These are phyloP conservation scores for Yponomeuta plumbellus DNA, from an alignment of 2,888 invertebrate species.

Conservation along the genomic window DNA sequence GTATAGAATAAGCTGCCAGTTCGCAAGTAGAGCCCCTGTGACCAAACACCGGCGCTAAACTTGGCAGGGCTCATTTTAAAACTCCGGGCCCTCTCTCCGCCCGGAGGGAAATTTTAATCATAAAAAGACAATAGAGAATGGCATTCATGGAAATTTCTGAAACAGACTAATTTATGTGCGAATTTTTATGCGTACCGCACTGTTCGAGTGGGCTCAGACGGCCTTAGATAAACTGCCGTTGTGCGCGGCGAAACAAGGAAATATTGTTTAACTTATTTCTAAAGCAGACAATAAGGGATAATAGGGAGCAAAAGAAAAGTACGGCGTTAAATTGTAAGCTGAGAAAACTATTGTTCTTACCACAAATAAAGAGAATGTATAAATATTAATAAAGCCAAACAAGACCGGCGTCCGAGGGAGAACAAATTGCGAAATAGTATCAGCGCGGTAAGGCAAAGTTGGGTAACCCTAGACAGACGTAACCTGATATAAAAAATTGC, in stretches of 20 bases:
- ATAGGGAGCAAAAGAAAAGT: background rate
- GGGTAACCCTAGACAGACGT: constrained; percentile 32
- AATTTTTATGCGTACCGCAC: constrained; percentile 33
- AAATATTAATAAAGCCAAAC: constrained; percentile 1
- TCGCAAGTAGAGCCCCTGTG: constrained; percentile 19
- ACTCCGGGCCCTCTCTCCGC: constrained; percentile 44
- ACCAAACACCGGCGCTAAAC: constrained; percentile 54
- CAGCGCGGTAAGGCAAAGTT: constrained; percentile 6
- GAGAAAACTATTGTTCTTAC: background rate
- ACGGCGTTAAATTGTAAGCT: background rate
- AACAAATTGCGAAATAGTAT: constrained; percentile 1
- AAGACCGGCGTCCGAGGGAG: background rate
- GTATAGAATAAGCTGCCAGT: background rate
- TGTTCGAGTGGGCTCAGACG: constrained; percentile 26
- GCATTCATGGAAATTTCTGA: constrained; percentile 47
- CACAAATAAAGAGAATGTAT: background rate
- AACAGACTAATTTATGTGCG: constrained; percentile 45
- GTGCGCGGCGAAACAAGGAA: constrained; percentile 13
- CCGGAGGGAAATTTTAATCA: constrained; percentile 56
- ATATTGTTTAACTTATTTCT: constrained; percentile 6
- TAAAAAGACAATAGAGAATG: constrained; percentile 63
- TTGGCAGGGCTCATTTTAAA: constrained; percentile 63
- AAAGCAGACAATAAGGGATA: background rate
- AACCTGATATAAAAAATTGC: constrained; percentile 41
- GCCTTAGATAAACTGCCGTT: constrained; percentile 29